Evolutionary conservation across 2,797 vertebrate genomes (phyloP).

Genomic region (Steatocranus sp.): DNA sequence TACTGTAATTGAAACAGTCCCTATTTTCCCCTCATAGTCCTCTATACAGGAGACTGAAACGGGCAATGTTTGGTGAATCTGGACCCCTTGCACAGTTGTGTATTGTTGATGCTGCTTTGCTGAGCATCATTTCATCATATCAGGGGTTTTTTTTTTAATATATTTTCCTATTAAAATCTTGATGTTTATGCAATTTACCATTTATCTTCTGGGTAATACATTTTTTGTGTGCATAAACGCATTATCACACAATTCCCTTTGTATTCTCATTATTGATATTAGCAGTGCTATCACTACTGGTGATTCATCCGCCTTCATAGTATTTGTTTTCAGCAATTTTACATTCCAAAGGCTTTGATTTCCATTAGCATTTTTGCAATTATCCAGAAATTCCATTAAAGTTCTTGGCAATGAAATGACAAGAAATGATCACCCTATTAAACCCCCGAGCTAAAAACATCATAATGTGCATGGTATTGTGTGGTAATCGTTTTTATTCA

Average conservation of each 20-base stretch:
- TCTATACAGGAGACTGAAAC: conserved; percentile 28
- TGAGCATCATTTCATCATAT: conserved; percentile 5
- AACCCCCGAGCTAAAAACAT: conserved; percentile 39
- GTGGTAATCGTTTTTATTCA: conserved; percentile 48
- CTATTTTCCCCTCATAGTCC: conserved; percentile 33
- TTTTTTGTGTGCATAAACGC: neutral
- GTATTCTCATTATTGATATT: conserved; percentile 19
- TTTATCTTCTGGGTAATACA: conserved; percentile 1
- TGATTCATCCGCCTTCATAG: conserved; percentile 33
- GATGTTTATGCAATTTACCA: conserved; percentile 13
- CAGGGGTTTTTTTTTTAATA: neutral
- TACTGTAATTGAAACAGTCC: conserved; percentile 77
- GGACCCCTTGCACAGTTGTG: neutral
- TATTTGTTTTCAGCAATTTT: conserved; percentile 59
- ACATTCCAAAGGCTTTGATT: conserved; percentile 51
- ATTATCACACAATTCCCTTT: conserved; percentile 24
- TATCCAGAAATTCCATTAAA: conserved; percentile 64
- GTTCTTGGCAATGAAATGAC: conserved; percentile 59
- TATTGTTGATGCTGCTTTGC: conserved; percentile 20
- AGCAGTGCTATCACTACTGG: neutral
- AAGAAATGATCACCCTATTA: conserved; percentile 59
- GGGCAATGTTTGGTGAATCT: conserved; percentile 35
- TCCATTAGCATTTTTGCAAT: conserved; percentile 65
- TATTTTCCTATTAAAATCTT: conserved; percentile 4
- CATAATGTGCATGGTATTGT: conserved; percentile 42